Conservation (phyloP, 2,797 vertebrate genomes). For the Bothrops alternatus region DNA sequence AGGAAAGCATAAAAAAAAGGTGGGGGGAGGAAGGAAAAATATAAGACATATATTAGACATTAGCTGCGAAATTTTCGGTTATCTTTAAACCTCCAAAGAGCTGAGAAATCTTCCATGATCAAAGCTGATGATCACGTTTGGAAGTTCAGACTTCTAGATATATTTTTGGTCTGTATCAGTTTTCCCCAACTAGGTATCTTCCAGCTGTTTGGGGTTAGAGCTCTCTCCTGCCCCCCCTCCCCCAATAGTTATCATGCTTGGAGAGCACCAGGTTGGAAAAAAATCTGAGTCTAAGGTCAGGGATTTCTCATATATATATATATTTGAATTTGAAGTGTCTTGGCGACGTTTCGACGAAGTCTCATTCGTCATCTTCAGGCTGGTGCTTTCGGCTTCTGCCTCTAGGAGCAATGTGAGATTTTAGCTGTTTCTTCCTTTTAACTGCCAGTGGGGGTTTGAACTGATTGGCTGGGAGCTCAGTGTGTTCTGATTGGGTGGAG, state of each 20-base stretch:
- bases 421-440: no score
- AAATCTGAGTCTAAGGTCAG: no score
- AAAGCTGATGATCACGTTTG: neutral
- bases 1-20: conserved; percentile 63
- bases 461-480: no score
- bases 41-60: conserved; percentile 56
- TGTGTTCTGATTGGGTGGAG: no score
- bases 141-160: neutral
- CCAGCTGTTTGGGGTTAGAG: neutral
- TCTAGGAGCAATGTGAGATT: no score
- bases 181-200: neutral
- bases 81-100: no score
- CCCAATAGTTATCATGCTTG: neutral
- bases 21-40: conserved; percentile 58
- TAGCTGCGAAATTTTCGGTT: neutral
- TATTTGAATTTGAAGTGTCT: no score
- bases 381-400: no score
- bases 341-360: no score
- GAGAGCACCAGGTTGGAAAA: neutral
- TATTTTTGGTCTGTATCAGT: neutral
- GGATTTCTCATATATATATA: neutral
- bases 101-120: neutral
- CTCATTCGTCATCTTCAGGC: no score
- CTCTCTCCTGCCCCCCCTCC: neutral
- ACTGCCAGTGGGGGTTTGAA: no score